Percentiles rank a stretch among this genome's conserved stretches.
Conservation (phyloP, 2,888 invertebrate genomes). For the Phengaris alcon region DNA sequence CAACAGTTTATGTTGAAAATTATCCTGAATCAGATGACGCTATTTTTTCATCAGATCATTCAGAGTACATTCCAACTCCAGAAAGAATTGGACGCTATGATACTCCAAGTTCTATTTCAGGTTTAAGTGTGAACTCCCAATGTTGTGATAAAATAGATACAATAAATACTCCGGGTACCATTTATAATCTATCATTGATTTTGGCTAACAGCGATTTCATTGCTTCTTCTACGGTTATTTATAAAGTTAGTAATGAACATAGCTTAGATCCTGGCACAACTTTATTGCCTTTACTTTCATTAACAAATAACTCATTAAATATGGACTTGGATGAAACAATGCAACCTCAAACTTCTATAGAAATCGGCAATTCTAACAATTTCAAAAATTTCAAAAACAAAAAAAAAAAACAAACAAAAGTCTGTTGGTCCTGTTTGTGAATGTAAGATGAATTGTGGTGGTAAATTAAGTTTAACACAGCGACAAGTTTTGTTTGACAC, state of each 20-base stretch:
- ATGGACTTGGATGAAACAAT: slow-evolving; percentile 31
- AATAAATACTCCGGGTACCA: slow-evolving; percentile 30
- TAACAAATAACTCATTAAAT: slow-evolving; percentile 30
- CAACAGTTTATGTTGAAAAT: slow-evolving; percentile 27
- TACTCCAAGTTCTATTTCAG: slow-evolving; percentile 32
- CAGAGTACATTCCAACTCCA: slow-evolving; percentile 33
- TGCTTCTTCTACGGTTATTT: slow-evolving; percentile 31
- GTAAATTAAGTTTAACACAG: slow-evolving; percentile 25
- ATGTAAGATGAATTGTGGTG: slow-evolving; percentile 32
- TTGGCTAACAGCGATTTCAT: slow-evolving; percentile 30
- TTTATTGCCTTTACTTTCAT: slow-evolving; percentile 30
- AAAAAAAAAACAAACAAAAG: slow-evolving; percentile 31
- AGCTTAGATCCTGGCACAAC: slow-evolving; percentile 29
- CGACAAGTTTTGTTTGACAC: slow-evolving; percentile 28
- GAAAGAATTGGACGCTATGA: slow-evolving; percentile 24
- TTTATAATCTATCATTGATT: slow-evolving; percentile 31
- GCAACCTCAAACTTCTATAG: slow-evolving; percentile 30
- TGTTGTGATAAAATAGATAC: slow-evolving; percentile 30
- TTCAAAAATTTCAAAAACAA: slow-evolving; percentile 34
- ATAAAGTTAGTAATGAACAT: slow-evolving; percentile 30
- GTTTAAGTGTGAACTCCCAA: slow-evolving; percentile 31
- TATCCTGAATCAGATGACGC: slow-evolving; percentile 21
- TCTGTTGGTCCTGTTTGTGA: slow-evolving; percentile 32
- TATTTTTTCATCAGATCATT: slow-evolving; percentile 31
- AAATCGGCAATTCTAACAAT: slow-evolving; percentile 26